Percentiles rank a stretch among this genome's conserved stretches.
These are phyloP conservation scores for Psilanteris sp. DNA, from an alignment of 1,140 invertebrate genomes.

Conservation along the genomic window DNA sequence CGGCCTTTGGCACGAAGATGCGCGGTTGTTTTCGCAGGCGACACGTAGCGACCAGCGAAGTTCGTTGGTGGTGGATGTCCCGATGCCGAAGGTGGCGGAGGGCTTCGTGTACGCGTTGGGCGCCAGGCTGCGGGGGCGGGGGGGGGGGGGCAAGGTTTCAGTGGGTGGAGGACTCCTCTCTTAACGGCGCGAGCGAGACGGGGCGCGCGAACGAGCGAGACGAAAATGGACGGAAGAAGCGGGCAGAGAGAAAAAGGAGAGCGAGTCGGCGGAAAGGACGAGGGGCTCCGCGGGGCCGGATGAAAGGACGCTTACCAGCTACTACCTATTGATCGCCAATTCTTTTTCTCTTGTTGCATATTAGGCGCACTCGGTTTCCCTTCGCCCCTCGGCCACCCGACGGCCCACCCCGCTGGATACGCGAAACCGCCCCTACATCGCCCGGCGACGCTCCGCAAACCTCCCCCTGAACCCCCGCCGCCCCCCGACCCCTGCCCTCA, in stretches of 20 bases:
- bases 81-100: slow-evolving; percentile 57
- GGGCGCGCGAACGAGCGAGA: slow-evolving; percentile 61
- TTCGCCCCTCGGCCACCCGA: slow-evolving; percentile 54
- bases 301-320: slow-evolving; percentile 80
- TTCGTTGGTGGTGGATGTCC: slow-evolving; percentile 60
- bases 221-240: slow-evolving; percentile 50
- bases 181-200: slow-evolving; percentile 56
- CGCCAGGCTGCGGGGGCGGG: slow-evolving; percentile 37
- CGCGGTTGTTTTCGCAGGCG: slow-evolving; percentile 54
- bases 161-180: slow-evolving; percentile 56
- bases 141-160: slow-evolving; percentile 44
- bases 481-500: slow-evolving; percentile 1
- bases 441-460: slow-evolving; percentile 43
- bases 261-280: slow-evolving; percentile 71
- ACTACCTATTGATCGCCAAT: slow-evolving; percentile 81
- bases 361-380: slow-evolving; percentile 76
- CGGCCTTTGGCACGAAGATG: slow-evolving; percentile 17
- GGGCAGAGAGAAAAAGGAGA: slow-evolving; percentile 24
- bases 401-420: slow-evolving; percentile 63
- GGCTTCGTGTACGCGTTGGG: slow-evolving; percentile 60
- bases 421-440: slow-evolving; percentile 73
- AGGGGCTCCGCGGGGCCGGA: slow-evolving; percentile 73
- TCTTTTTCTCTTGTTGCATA: slow-evolving; percentile 81
- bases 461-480: no score
- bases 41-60: slow-evolving; percentile 52